Conservation (phyloP, 2,888 invertebrate species). For the Mycalesis mineus region DNA sequence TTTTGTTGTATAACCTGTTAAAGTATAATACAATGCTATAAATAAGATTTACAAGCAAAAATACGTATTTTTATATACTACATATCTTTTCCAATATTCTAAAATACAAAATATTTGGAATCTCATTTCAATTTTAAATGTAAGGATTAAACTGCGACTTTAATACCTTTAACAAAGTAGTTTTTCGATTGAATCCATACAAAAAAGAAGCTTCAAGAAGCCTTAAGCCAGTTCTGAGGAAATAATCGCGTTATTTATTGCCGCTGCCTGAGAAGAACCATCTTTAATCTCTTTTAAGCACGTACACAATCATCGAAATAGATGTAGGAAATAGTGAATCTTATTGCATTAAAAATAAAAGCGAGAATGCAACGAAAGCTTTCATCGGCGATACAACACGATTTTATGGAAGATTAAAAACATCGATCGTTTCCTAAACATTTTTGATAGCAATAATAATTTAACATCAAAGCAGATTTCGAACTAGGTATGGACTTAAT, state of each 20-base stretch:
- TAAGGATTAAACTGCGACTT: conserved; percentile 27
- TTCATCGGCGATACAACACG: conserved; percentile 38
- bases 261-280: conserved; percentile 56
- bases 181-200: conserved; percentile 57
- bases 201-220: conserved; percentile 50
- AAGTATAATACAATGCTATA: not conserved
- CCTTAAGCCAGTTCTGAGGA: conserved; percentile 62
- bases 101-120: conserved; percentile 21
- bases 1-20: not conserved
- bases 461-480: conserved; percentile 34
- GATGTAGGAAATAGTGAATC: conserved; percentile 8
- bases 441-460: conserved; percentile 54
- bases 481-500: conserved; percentile 48
- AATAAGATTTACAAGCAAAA: conserved; percentile 2
- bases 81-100: not conserved
- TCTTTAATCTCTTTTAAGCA: conserved; percentile 70
- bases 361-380: not conserved
- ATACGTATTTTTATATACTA: not conserved
- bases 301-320: conserved; percentile 35
- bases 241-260: conserved; percentile 76
- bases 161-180: conserved; percentile 60
- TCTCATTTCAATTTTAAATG: conserved; percentile 26
- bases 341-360: conserved; percentile 3
- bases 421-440: conserved; percentile 61
- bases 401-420: conserved; percentile 71